phyloP scores from a whole-genome alignment of 2,797 vertebrate genomes.

The Lemur catta region DNA sequence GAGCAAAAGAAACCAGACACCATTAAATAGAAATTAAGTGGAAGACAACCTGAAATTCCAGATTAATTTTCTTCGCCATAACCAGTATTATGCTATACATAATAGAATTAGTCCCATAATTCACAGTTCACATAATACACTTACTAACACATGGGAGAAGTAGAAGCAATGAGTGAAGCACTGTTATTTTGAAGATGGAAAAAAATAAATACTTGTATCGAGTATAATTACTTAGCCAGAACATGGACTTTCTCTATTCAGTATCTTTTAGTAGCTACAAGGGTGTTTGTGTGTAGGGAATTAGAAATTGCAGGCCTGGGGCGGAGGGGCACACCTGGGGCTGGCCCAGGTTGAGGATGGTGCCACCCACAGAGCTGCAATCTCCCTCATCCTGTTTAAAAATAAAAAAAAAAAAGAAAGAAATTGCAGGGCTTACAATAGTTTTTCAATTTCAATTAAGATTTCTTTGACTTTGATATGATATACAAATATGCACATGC shows the following conservation, averaged over 20 bases:
- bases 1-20: background rate
- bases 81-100: background rate
- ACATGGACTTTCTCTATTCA: background rate
- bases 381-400: no score
- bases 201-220: background rate
- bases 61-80: background rate
- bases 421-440: background rate
- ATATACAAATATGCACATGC: background rate
- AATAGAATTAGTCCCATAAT: background rate
- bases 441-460: conserved; percentile 1
- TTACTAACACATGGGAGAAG: background rate
- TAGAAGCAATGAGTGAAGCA: background rate
- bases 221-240: background rate
- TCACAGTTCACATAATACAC: background rate
- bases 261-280: background rate
- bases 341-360: no score
- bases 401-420: background rate
- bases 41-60: background rate
- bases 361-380: no score
- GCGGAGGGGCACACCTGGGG: no score
- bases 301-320: background rate
- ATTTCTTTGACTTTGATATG: conserved; percentile 3
- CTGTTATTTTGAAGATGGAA: background rate
- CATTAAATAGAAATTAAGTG: background rate
- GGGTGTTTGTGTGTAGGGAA: background rate